Percentiles rank a stretch among this genome's conserved stretches.
Evolutionary conservation across 2,113 vertebrate genomes (phyloP).

Genomic region (Gymnogyps californianus): DNA sequence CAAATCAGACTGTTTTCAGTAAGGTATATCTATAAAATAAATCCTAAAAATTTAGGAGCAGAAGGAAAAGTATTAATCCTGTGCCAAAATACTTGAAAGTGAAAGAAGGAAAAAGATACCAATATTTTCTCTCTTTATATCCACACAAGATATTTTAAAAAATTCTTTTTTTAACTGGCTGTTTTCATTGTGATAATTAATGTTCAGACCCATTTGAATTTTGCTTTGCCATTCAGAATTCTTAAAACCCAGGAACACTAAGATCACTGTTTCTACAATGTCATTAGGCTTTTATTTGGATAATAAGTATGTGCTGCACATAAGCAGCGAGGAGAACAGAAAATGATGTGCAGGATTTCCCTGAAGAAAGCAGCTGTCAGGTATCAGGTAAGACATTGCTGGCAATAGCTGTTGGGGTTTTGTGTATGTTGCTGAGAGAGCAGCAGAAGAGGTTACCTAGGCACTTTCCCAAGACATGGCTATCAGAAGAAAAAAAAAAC

Average conservation of each 20-base stretch:
- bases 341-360: background rate
- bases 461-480: background rate
- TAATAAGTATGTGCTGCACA: background rate
- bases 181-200: background rate
- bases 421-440: background rate
- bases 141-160: background rate
- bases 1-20: background rate
- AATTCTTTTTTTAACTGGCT: background rate
- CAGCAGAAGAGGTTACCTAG: background rate
- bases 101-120: background rate
- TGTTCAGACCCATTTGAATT: background rate
- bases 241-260: background rate
- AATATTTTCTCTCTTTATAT: background rate
- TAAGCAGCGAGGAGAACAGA: background rate
- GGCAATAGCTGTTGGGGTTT: background rate
- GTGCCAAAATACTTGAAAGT: background rate
- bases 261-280: background rate
- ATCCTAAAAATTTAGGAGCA: background rate
- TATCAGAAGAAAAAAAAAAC: background rate
- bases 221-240: background rate
- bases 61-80: background rate
- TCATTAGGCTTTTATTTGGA: background rate
- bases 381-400: background rate
- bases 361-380: background rate
- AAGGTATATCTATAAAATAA: background rate